phyloP scores from a whole-genome alignment of 2,113 vertebrate species.

The Procavia capensis region DNA sequence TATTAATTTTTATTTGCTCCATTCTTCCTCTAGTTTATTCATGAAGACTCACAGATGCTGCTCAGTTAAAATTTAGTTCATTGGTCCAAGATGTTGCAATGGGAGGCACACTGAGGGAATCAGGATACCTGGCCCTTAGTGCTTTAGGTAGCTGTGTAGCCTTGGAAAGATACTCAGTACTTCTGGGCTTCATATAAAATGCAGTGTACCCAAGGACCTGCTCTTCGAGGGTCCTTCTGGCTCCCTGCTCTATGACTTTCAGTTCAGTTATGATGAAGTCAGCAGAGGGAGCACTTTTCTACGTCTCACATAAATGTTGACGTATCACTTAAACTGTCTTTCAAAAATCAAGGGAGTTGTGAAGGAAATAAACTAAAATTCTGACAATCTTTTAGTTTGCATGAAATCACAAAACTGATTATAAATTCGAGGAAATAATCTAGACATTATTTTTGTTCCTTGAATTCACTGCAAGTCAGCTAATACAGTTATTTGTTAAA shows the following conservation, averaged over 20 bases:
- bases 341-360: neutral
- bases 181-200: neutral
- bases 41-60: neutral
- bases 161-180: neutral
- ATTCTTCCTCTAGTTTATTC: neutral
- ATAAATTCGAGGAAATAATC: neutral
- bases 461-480: neutral
- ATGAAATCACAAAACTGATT: neutral
- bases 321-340: neutral
- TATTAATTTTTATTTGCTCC: conserved; percentile 10
- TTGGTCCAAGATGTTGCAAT: neutral
- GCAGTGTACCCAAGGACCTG: neutral
- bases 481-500: neutral
- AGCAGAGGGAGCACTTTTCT: conserved; percentile 81
- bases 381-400: neutral
- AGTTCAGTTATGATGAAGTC: conserved; percentile 44
- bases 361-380: conserved; percentile 2
- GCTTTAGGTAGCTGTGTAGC: neutral
- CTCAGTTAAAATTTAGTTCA: neutral
- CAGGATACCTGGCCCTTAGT: neutral
- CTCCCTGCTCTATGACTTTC: conserved; percentile 24
- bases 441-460: conserved; percentile 39
- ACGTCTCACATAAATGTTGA: conserved; percentile 10
- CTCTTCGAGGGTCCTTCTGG: neutral
- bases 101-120: neutral